Base-by-base conservation (phyloP, 2,888 invertebrate genomes). In the Pyrocoelia pectoralis region DNA sequence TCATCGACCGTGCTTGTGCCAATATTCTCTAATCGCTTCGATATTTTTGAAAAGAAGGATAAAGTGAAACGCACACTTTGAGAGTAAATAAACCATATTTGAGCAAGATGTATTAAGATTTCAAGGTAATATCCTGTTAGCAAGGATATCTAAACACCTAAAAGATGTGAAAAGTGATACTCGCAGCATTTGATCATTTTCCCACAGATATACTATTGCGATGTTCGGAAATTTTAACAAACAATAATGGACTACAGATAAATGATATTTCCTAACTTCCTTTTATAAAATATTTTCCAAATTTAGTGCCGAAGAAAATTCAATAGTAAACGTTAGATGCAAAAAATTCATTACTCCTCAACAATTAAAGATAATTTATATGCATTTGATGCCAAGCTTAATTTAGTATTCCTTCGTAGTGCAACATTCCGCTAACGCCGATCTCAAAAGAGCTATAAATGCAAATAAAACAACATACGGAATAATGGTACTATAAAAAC, bases 401-500 rank as follows among this genome's bases (percentile, higher is more conserved):
- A 58, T 58, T 52, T 54, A 50, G 19, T 48, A 41, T 50, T 49
- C 49, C 49, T 54, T 13, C 24, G 19, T 24, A 17, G 28, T 53
- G 48, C 19, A 59, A 53, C 59, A 59, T 53, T 59, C 33, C 46
- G 54, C 53, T 19, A 59, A 59, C 46, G 46, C 43, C 33, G 41
- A 59, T 59, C 53, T 54, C 59, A 48, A 52, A 19, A 54, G 54
- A 50, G 56, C 57, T 38, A 64, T 67, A 57, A 67, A 67, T 67
- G 61, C 59, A 61, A n/a, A n/a, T n/a, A n/a, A 65, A 67, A 62
- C 59, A 67, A 67, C 61, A 65, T 57, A 65, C 56, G 65, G 54
- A 67, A 67, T 67, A 65, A 67, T 67, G 61, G 57, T 61, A 41
- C 59, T 52, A 49, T 67, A 67, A 67, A 67, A 67, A 67, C 58